Base-by-base conservation (phyloP, 2,797 vertebrate species). In the Spheniscus humboldti region DNA sequence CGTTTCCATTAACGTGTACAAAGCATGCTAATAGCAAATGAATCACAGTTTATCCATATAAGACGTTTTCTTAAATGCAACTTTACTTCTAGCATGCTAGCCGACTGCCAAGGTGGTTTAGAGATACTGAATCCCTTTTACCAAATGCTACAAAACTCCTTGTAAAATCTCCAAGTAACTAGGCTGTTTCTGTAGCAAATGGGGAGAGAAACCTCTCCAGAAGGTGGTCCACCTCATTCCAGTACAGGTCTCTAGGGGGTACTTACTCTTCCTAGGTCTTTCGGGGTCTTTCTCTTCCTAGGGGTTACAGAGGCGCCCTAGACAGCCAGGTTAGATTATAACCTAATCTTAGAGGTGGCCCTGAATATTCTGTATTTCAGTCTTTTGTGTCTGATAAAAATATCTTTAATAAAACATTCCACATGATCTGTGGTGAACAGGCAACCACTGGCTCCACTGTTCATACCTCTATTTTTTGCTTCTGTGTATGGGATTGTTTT, bases 401-500 rank as follows among this genome's bases (percentile, higher is more conserved):
- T 59, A 48, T 50, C 50, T 86, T 78, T 62, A 86, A 66, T 87
- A 91, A 92, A 91, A 78, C 60, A 74, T 96, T 92, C 89, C 89
- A 83, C 50, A 69, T 52, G 62, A 88, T 77, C 41, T 91, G 53
- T 37, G 66, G 86, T 33, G 68, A 95, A 83, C 75, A 95, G 88
- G 74, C 92, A 93, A 95, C 55, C 87, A 75, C 66, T 84, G 79
- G 47, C 81, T 96, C 41, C 31, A 39, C 75, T 86, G 87, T 91
- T 94, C 78, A 52, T 90, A 88, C 50, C 72, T 89, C 81, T 78
- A 13, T 59, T 86, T 90, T 92, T 89, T 86, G 92, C 96, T 97
- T 92, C 95, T 90, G 87, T 96, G 79, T 81, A 96, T 78, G 89
- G 87, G 87, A 95, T 94, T 80, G 72, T 86, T 95, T 90, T 75